Evolutionary conservation across 30 jellyfish, hydroid and myxozoan genomes (phyloP), one percentile per base, ranked within the genome.

Genomic region (Haliclystus octoradiatus): DNA sequence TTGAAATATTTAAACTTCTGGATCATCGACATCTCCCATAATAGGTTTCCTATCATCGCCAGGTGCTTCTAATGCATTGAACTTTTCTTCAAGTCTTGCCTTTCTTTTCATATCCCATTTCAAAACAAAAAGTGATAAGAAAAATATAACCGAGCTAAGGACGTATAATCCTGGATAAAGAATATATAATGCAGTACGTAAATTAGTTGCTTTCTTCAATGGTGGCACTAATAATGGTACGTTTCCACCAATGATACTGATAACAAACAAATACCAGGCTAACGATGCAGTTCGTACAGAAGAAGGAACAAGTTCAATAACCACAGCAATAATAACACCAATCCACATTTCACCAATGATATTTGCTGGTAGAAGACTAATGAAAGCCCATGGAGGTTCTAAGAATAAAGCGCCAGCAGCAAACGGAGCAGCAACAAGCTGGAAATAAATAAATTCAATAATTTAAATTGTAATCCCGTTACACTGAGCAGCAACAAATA

Each of bases 271-370:
- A 57, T 5, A 57, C 69, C 12, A 57, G 9, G 69, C 69, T 14
- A 57, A 7, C 33, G 69, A 13, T 57, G 69, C 12, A 13, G 69
- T 24, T 12, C 69, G 12, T 13, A 57, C 12, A 5, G 26, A 7
- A 24, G 33, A 14, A 5, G 69, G 69, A 26, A 57, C 69, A 5
- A 57, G 69, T 57, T 57, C 69, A 5, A 57, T 57, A 14, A 57
- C 69, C 9, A 57, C 69, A 57, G 69, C 69, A 5, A 57, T 14
- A 31, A 31, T 57, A 24, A 57, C 69, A 14, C 69, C 69, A 14
- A 57, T 57, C 69, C 69, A 57, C 69, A 57, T 57, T 24, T 57
- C 69, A 31, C 69, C 69, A 5, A 57, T 24, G 12, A 57, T 24
- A 57, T 5, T 57, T 7, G 27, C n/a, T 5, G 69, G 69, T 7